phyloP scores from a whole-genome alignment of 2,113 vertebrate genomes.

The Gambusia holbrooki region DNA sequence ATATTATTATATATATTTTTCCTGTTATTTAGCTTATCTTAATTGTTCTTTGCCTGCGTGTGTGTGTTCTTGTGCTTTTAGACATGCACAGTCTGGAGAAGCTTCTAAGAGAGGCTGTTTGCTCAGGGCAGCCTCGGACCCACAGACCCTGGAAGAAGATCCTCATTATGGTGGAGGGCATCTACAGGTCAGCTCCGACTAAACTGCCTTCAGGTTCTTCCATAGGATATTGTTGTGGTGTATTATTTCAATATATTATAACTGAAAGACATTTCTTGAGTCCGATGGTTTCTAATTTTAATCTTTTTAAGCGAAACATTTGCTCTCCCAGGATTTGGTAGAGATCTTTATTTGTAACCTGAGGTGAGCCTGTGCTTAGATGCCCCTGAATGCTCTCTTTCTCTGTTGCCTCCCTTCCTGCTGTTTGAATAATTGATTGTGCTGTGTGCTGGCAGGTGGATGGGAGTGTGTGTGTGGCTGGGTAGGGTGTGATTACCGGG shows the following conservation, averaged over 20 bases:
- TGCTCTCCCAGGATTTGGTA: not conserved
- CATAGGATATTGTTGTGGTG: not conserved
- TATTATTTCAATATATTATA: not conserved
- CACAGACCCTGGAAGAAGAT: conserved; percentile 94
- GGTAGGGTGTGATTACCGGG: conserved; percentile 57
- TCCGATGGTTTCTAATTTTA: not conserved
- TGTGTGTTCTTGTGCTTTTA: conserved; percentile 60
- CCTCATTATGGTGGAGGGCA: conserved; percentile 93
- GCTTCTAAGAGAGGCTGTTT: conserved; percentile 86
- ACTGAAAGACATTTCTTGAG: not conserved
- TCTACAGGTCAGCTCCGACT: conserved; percentile 88
- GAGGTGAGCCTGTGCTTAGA: conserved; percentile 45
- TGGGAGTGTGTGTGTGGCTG: conserved; percentile 9
- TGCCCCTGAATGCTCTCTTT: conserved; percentile 45
- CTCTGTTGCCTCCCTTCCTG: conserved; percentile 47
- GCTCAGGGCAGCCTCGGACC: conserved; percentile 88
- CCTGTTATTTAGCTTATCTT: not conserved
- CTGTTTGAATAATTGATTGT: conserved; percentile 41
- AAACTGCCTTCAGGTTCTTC: conserved; percentile 4
- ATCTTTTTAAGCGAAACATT: conserved; percentile 23
- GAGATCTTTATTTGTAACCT: conserved; percentile 53
- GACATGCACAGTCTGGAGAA: conserved; percentile 89
- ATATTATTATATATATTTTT: not conserved
- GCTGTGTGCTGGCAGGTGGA: conserved; percentile 9
- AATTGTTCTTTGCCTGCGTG: not conserved